phyloP scores from a whole-genome alignment of 2,113 vertebrate species.

The Macquaria australasica region DNA sequence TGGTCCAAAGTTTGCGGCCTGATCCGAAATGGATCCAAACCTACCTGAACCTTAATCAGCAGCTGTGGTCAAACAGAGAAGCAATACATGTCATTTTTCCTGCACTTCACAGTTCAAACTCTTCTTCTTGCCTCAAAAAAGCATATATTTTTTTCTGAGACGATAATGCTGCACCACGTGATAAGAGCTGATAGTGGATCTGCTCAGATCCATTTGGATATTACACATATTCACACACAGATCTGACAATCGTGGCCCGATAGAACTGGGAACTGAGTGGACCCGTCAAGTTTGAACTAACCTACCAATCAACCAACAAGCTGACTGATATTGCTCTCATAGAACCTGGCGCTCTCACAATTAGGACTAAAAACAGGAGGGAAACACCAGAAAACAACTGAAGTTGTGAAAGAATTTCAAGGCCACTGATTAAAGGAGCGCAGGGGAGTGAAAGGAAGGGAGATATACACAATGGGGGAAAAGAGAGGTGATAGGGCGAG shows the following conservation, averaged over 20 bases:
- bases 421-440: slow-evolving; percentile 33
- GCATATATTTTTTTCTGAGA: background rate
- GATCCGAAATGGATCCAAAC: background rate
- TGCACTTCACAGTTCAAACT: background rate
- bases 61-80: background rate
- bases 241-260: background rate
- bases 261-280: background rate
- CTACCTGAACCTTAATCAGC: background rate
- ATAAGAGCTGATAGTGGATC: background rate
- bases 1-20: too few species aligned
- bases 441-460: slow-evolving; percentile 63
- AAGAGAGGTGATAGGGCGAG: slow-evolving; percentile 42
- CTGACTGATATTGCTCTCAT: background rate
- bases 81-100: background rate
- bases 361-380: background rate
- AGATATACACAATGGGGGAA: slow-evolving; percentile 37
- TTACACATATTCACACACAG: background rate
- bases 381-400: slow-evolving; percentile 33
- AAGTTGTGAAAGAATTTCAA: slow-evolving; percentile 50
- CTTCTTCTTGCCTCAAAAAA: background rate
- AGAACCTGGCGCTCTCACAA: background rate
- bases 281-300: background rate
- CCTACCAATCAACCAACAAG: background rate
- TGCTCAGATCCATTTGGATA: background rate
- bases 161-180: background rate